Evolutionary conservation across 2,113 vertebrate species (phyloP).

Genomic region (Bothrops jararaca): DNA sequence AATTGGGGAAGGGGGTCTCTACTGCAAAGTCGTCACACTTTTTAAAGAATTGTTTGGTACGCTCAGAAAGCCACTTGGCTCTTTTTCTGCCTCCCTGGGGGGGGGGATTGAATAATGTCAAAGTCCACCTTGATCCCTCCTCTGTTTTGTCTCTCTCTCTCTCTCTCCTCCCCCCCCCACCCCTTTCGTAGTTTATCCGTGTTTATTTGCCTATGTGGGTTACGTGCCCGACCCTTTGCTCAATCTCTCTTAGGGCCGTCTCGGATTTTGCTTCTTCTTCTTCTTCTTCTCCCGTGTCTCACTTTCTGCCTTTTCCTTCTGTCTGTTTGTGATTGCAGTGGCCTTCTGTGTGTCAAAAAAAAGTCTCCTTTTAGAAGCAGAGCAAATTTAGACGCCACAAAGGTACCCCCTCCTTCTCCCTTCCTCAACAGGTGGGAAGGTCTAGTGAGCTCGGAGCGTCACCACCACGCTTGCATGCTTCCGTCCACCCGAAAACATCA

Average conservation of each 20-base stretch:
- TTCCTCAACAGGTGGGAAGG: constrained; percentile 74
- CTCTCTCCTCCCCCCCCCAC: neutral
- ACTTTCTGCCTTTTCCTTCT: constrained; percentile 67
- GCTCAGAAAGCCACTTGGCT: neutral
- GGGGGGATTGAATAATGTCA: neutral
- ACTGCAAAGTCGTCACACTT: neutral
- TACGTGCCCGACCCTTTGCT: neutral
- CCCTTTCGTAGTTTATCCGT: constrained; percentile 18
- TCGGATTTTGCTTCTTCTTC: constrained; percentile 23
- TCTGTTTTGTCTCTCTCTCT: constrained; percentile 15
- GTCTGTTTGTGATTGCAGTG: constrained; percentile 98
- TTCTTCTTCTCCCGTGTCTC: constrained; percentile 54
- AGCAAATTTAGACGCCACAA: constrained; percentile 82
- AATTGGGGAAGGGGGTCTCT: neutral
- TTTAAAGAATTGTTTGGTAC: neutral
- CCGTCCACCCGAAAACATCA: constrained; percentile 44
- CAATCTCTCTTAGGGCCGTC: constrained; percentile 41
- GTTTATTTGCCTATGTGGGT: constrained; percentile 33
- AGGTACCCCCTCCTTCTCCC: constrained; percentile 74
- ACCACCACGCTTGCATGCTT: constrained; percentile 85
- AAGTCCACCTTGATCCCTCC: constrained; percentile 14
- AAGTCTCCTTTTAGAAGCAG: constrained; percentile 87
- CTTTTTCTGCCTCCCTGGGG: neutral
- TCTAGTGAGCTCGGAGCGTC: constrained; percentile 80
- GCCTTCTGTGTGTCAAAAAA: constrained; percentile 83